Evolutionary conservation across 2,888 invertebrate species (phyloP).

Genomic region (Cataglyphis cursor): DNA sequence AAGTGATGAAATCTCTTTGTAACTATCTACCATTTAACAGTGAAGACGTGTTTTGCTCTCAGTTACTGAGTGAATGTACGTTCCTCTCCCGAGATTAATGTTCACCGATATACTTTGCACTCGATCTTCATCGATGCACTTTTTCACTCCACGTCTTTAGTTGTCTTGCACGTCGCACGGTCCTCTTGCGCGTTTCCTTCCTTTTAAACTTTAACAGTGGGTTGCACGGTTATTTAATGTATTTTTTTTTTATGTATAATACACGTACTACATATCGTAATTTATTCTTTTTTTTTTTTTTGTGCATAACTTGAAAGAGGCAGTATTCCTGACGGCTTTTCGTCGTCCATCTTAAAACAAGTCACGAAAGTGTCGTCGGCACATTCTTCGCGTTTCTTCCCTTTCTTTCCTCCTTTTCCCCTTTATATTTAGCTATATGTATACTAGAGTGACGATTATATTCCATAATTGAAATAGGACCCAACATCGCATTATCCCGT

Average conservation of each 20-base stretch:
- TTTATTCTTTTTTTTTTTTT: constrained; percentile 60
- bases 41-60: constrained; percentile 69
- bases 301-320: constrained; percentile 75
- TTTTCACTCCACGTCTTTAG: constrained; percentile 35
- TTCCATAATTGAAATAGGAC: constrained; percentile 74
- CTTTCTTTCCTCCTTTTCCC: constrained; percentile 27
- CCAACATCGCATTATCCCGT: constrained; percentile 59
- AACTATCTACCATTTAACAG: constrained; percentile 81
- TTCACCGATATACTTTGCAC: constrained; percentile 21
- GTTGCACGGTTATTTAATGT: constrained; percentile 43
- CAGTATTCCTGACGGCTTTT: constrained; percentile 75
- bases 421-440: constrained; percentile 15
- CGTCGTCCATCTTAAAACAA: constrained; percentile 62
- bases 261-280: constrained; percentile 64
- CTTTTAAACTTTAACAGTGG: constrained; percentile 55
- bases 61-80: constrained; percentile 59
- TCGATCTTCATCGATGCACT: constrained; percentile 38
- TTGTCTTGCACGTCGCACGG: constrained; percentile 27
- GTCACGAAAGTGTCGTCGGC: constrained; percentile 54
- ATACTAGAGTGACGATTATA: constrained; percentile 16
- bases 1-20: constrained; percentile 80
- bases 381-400: constrained; percentile 46
- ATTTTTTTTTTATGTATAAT: constrained; percentile 60
- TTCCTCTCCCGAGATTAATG: constrained; percentile 8
- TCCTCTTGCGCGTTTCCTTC: constrained; percentile 35